Evolutionary conservation across 2,797 vertebrate species (phyloP), one percentile per base, ranked within the genome.

Genomic region (Chelon labrosus): DNA sequence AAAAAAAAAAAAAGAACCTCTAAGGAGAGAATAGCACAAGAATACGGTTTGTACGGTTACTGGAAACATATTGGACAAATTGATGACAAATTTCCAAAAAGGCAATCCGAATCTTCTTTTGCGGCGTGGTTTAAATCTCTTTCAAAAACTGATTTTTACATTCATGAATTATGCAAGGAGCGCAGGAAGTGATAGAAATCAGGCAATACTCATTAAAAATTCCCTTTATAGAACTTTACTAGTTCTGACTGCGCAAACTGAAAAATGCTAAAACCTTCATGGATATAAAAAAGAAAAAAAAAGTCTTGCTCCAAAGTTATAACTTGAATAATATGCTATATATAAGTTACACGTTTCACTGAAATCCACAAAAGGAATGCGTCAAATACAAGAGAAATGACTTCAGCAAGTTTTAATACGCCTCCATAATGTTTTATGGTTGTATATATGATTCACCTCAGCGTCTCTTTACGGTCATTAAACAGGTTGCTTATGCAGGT

Each of bases 381-480:
- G 8, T 64, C 31, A 58, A 60, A 65, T 51, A 14, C 59, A 66
- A 49, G 56, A 59, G 56, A 61, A 69, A 46, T 56, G 31, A 44
- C 54, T 57, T 17, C 60, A 39, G 66, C 71, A 76, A 16, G 31
- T 73, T 31, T 60, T 52, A 65, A 73, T 56, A 59, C 55, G 44
- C 63, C 5, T 19, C 63, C 10, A n/a, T 44, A 46, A 80, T 16
- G 77, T 73, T 81, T 78, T 73, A 85, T 65, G 61, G 59, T 62
- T 82, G 19, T 73, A 70, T 83, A 78, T 86, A 77, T 57, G 75
- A 89, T 75, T 74, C 66, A 65, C 49, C 65, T 60, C 70, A 16
- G 65, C 70, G 69, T 82, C 70, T 87, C 89, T 86, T 85, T 85
- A 84, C 17, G 63, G 80, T 88, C 86, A 88, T 92, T 90, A 89